Evolutionary conservation across 2,797 vertebrate genomes (phyloP), one percentile per base, ranked within the genome.

Genomic region (Myotis pilosus): DNA sequence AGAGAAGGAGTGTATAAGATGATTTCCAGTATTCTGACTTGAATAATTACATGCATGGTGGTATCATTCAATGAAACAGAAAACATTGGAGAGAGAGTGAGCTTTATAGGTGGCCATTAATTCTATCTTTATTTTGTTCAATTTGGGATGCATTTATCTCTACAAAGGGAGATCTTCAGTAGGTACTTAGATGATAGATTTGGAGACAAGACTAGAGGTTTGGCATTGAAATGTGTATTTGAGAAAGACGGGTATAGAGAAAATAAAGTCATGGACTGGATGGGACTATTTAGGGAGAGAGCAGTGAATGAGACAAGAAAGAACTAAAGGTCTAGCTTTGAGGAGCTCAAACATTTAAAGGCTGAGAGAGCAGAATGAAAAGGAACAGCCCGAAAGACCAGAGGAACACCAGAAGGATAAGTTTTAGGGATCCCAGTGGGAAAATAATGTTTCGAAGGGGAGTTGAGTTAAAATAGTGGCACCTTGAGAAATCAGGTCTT

Each of bases 121-220:
- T 79, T 80, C 55, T 28, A 44, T 78, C 68, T 85, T 92, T 85
- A 60, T 74, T 93, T 92, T 72, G 25, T 92, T 78, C 41, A 74
- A 28, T 72, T 88, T 92, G 72, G 62, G 71, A 33, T 90, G 22
- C 8, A 57, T 60, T 60, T 36, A 66, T 51, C 47, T 94, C 28
- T 92, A 9, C 22, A 53, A 79, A 36, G 30, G 36, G 57, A 92
- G 36, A 74, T 22, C 30, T 79, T 82, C 74, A 69, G 38, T 74
- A 33, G 60, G 78, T 66, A 72, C 4, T 81, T 75, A 79, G 16
- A 92, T 75, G 25, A 49, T 41, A 20, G 6, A 33, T 86, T 68
- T 92, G n/a, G 55, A 88, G 68, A 81, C 6, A 66, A 53, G 16
- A 72, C 78, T 13, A 62, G 19, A 89, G 2, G 2, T 82, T 64